Conservation (phyloP, 2,113 vertebrate genomes). For the Xiphophorus hellerii region DNA sequence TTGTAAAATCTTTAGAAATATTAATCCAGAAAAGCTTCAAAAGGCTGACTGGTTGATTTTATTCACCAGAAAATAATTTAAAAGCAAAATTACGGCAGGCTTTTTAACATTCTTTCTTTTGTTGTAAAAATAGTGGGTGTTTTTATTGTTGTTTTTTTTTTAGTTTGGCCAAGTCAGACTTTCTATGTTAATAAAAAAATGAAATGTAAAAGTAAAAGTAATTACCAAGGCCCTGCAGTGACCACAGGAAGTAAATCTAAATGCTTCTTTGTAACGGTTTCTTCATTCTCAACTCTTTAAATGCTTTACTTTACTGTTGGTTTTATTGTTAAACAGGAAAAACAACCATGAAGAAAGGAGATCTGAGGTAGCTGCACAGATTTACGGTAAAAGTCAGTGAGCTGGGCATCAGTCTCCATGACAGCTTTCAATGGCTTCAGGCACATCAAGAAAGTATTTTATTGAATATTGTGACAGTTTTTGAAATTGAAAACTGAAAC, state of each 20-base stretch:
- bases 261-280: too few species aligned
- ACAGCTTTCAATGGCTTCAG: background rate
- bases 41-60: background rate
- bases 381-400: background rate
- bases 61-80: background rate
- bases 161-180: background rate
- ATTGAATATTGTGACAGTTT: slow-evolving; percentile 3
- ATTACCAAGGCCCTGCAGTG: rapidly evolving
- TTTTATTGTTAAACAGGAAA: background rate
- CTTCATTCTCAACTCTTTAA: background rate
- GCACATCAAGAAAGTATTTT: background rate
- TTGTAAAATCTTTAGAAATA: too few species aligned
- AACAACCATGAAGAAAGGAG: background rate
- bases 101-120: background rate
- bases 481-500: slow-evolving; percentile 3
- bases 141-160: background rate
- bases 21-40: too few species aligned
- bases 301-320: background rate
- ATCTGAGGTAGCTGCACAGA: background rate
- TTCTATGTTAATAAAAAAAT: background rate
- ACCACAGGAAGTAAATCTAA: background rate
- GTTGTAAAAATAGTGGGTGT: background rate
- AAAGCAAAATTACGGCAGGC: background rate
- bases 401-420: background rate
- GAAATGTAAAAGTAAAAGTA: background rate